Percentiles rank a stretch among this genome's conserved stretches.
phyloP scores from a whole-genome alignment of 2,888 invertebrate genomes.

The Corythucha ciliata region DNA sequence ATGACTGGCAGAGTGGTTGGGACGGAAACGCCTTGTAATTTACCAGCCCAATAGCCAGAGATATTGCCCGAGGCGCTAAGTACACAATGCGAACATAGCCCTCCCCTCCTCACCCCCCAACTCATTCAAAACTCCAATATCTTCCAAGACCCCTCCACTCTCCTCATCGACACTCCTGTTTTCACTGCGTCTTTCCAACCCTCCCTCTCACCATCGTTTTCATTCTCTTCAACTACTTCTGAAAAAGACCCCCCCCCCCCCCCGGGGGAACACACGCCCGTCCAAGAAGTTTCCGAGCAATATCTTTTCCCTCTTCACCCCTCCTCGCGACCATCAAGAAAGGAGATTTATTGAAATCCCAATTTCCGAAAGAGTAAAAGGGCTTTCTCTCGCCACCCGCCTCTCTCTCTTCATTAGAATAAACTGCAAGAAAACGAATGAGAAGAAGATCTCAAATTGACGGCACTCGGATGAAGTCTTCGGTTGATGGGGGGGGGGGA shows the following conservation, averaged over 20 bases:
- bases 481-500: too few species aligned
- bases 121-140: constrained; percentile 25
- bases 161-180: too few species aligned
- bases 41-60: constrained; percentile 27
- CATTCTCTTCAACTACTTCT: too few species aligned
- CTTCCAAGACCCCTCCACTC: too few species aligned
- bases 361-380: constrained; percentile 9
- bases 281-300: neutral
- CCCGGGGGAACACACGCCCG: neutral
- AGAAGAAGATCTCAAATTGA: too few species aligned
- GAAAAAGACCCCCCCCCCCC: neutral
- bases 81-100: constrained; percentile 25
- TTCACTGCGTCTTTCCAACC: too few species aligned
- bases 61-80: constrained; percentile 26
- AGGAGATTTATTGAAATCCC: constrained; percentile 19
- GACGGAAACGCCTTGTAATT: constrained; percentile 23
- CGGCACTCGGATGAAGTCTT: too few species aligned
- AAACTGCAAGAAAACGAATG: constrained; percentile 6
- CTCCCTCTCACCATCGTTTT: too few species aligned
- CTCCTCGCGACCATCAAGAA: neutral
- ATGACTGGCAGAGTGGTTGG: too few species aligned
- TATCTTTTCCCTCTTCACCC: neutral
- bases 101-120: too few species aligned
- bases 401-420: constrained; percentile 12
- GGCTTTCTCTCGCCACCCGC: neutral